These are phyloP conservation scores for Drosophila mimica DNA, from an alignment of 2,888 invertebrate species.

Conservation along the genomic window DNA sequence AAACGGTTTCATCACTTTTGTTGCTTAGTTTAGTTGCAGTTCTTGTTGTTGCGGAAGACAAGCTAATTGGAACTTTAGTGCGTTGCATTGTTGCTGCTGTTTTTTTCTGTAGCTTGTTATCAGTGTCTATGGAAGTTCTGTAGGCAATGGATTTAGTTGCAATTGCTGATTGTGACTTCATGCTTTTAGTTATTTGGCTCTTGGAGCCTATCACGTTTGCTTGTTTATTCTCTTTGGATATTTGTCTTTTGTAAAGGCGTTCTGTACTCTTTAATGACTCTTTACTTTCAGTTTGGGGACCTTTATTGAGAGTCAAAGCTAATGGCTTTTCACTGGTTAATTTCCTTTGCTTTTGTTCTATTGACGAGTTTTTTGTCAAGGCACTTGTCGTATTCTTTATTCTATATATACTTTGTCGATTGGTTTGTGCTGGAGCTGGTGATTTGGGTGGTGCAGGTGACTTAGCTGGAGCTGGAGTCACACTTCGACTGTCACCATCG, in stretches of 20 bases:
- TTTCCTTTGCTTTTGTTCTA: conserved; percentile 57
- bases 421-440: conserved; percentile 57
- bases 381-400: conserved; percentile 55
- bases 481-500: conserved; percentile 63
- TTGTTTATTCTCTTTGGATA: conserved; percentile 72
- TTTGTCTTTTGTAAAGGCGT: conserved; percentile 66
- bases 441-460: conserved; percentile 75
- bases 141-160: conserved; percentile 71
- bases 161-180: conserved; percentile 76
- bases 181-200: conserved; percentile 76
- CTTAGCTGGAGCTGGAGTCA: conserved; percentile 57
- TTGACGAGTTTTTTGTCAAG: conserved; percentile 59
- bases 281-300: conserved; percentile 65
- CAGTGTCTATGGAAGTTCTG: conserved; percentile 76
- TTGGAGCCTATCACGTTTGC: conserved; percentile 75
- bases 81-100: conserved; percentile 54
- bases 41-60: conserved; percentile 68
- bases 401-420: conserved; percentile 47
- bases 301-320: conserved; percentile 43
- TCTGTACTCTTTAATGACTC: conserved; percentile 69
- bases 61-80: conserved; percentile 73
- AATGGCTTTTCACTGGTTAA: conserved; percentile 42
- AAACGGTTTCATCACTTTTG: conserved; percentile 64
- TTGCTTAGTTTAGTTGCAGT: conserved; percentile 64
- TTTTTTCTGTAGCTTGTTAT: conserved; percentile 68